Conservation (phyloP, 30 jellyfish, hydroid and myxozoan species). For the Pelagia noctiluca region DNA sequence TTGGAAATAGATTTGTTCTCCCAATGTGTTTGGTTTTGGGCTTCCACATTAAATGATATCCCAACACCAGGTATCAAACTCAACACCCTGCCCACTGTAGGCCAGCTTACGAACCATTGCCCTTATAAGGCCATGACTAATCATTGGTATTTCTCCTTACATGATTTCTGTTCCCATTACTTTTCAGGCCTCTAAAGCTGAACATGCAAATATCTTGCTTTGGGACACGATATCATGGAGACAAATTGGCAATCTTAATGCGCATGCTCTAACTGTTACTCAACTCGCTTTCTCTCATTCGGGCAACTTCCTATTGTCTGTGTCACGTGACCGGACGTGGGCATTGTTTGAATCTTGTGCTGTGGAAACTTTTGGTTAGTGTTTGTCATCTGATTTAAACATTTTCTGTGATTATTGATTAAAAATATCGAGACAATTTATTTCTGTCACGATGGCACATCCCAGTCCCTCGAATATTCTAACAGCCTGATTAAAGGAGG, state of each 20-base stretch:
- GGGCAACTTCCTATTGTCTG: slow-evolving; percentile 85
- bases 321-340: slow-evolving; percentile 98
- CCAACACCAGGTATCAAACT: too few species aligned
- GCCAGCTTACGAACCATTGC: background rate
- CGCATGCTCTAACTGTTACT: slow-evolving; percentile 93
- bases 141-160: background rate
- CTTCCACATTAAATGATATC: too few species aligned
- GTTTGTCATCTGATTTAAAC: background rate
- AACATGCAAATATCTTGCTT: slow-evolving; percentile 79
- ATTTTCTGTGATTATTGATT: background rate
- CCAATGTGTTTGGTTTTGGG: too few species aligned
- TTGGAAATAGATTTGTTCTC: too few species aligned
- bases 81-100: too few species aligned
- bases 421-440: too few species aligned
- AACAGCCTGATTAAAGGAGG: too few species aligned
- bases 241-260: slow-evolving; percentile 77
- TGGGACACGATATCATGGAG: slow-evolving; percentile 94
- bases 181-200: slow-evolving; percentile 90
- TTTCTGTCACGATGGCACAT: too few species aligned
- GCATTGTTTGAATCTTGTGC: slow-evolving; percentile 62
- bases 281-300: slow-evolving; percentile 82
- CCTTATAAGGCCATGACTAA: background rate
- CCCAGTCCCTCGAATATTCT: too few species aligned
- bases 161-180: background rate
- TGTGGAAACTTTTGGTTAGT: background rate